phyloP scores from a whole-genome alignment of 2,888 invertebrate genomes.

The Augiades crinisus region DNA sequence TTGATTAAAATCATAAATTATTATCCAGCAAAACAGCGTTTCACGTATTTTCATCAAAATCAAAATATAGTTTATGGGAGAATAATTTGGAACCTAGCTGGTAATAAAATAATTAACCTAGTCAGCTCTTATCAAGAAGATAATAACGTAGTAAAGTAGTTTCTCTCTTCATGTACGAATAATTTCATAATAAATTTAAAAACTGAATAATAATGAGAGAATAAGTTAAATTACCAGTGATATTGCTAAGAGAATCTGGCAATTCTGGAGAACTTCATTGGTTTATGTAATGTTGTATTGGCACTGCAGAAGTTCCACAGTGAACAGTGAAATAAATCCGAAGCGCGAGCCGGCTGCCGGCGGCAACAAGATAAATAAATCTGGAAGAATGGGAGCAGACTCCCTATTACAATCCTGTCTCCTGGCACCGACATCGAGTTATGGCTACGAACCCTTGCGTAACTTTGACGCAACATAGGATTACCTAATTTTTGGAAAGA shows the following conservation, averaged over 20 bases:
- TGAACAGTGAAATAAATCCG: constrained; percentile 16
- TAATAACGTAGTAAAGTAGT: no score
- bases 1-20: no score
- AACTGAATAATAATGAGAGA: no score
- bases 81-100: no score
- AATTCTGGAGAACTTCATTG: neutral
- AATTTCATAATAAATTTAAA: no score
- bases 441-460: constrained; percentile 8
- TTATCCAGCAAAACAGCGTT: no score
- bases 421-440: constrained; percentile 15
- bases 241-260: neutral
- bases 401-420: constrained; percentile 16
- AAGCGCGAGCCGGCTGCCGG: constrained; percentile 4
- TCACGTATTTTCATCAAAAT: no score
- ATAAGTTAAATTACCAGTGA: neutral
- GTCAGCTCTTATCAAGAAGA: no score
- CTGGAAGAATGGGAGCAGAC: constrained; percentile 6
- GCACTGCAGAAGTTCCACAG: constrained; percentile 8
- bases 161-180: no score
- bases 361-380: constrained; percentile 21
- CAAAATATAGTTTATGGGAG: no score
- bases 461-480: neutral
- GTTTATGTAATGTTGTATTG: constrained; percentile 13
- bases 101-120: no score
- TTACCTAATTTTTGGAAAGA: constrained; percentile 4